phyloP scores from a whole-genome alignment of 2,113 vertebrate species.

The Hemiprocne comata region DNA sequence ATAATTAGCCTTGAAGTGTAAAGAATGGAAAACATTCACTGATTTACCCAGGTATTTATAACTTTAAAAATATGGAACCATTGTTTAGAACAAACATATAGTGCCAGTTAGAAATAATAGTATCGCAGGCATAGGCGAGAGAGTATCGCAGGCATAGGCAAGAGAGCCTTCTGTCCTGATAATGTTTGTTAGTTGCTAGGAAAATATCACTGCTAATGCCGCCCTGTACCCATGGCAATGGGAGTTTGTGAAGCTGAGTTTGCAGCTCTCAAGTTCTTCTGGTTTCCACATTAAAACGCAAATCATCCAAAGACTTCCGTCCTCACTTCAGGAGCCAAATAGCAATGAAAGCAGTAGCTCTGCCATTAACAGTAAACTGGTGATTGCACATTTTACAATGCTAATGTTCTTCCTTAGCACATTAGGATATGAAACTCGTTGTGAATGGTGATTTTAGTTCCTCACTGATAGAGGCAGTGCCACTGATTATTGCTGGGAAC shows the following conservation, averaged over 20 bases:
- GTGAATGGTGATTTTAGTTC: background rate
- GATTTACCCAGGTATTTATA: background rate
- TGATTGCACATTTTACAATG: background rate
- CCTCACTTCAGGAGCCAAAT: background rate
- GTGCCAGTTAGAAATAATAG: background rate
- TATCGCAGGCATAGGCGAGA: background rate
- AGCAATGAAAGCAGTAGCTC: background rate
- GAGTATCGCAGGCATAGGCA: background rate
- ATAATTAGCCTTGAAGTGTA: background rate
- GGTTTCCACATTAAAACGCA: background rate
- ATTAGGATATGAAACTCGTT: background rate
- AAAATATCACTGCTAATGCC: background rate
- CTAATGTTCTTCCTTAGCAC: background rate
- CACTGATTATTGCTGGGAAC: background rate
- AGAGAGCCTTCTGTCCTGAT: background rate
- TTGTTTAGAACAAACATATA: background rate
- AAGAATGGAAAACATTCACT: background rate
- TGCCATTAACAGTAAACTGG: background rate
- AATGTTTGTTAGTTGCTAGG: constrained; percentile 17
- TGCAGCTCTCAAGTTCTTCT: background rate
- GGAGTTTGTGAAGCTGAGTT: background rate
- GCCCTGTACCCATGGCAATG: background rate
- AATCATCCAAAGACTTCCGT: background rate
- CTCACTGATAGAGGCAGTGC: background rate
- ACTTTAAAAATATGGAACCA: background rate